Percentiles rank a stretch among this genome's conserved stretches.
These are phyloP conservation scores for Drosophila navojoa DNA, from an alignment of 1,140 invertebrate species.

Conservation along the genomic window DNA sequence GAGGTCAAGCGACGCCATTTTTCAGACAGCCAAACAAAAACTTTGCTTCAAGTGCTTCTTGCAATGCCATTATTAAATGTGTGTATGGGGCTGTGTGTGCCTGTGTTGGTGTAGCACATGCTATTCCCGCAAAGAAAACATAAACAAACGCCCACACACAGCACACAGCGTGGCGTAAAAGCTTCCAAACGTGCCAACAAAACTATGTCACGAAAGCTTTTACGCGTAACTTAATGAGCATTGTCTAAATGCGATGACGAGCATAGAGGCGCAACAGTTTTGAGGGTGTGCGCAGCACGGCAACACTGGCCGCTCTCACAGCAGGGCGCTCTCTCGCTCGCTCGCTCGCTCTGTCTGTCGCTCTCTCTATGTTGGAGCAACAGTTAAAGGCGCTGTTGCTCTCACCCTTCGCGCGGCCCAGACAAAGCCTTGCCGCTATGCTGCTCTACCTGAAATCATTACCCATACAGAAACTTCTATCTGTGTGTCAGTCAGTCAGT, in stretches of 20 bases:
- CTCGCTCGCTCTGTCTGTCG: slow-evolving; percentile 1
- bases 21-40: slow-evolving; percentile 73
- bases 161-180: slow-evolving; percentile 59
- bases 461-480: slow-evolving; percentile 7
- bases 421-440: slow-evolving; percentile 54
- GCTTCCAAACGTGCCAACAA: slow-evolving; percentile 51
- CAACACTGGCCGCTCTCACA: slow-evolving; percentile 62
- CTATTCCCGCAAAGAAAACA: slow-evolving; percentile 64
- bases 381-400: slow-evolving; percentile 61
- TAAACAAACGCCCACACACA: slow-evolving; percentile 74
- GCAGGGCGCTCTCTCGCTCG: slow-evolving; percentile 10
- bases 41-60: slow-evolving; percentile 57
- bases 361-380: slow-evolving; percentile 48
- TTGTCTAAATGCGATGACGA: slow-evolving; percentile 33
- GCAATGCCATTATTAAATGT: slow-evolving; percentile 26
- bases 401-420: slow-evolving; percentile 61
- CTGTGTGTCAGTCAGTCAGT: slow-evolving; percentile 8
- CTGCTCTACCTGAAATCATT: slow-evolving; percentile 64
- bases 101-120: slow-evolving; percentile 61
- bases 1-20: slow-evolving; percentile 76
- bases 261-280: slow-evolving; percentile 67
- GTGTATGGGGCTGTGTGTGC: slow-evolving; percentile 16
- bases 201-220: slow-evolving; percentile 75
- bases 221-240: slow-evolving; percentile 60
- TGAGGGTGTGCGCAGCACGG: slow-evolving; percentile 47